Evolutionary conservation across 1,140 invertebrate species (phyloP), one percentile per base, ranked within the genome.

Genomic region (Drosophila busckii): DNA sequence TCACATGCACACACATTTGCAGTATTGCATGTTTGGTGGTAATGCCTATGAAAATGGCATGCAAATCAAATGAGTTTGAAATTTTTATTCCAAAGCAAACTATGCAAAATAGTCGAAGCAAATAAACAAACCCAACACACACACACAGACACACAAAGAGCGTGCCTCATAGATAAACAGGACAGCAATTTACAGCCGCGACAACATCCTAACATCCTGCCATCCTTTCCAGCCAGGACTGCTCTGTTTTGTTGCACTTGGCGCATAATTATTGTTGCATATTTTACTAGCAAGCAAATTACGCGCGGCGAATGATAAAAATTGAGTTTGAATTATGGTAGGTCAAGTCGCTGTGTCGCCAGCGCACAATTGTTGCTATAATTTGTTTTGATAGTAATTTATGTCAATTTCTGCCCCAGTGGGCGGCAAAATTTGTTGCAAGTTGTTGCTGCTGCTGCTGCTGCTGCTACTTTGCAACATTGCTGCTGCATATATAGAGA

Each of bases 211-310:
- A 5, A 10, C 2, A 26, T 23, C 35, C 9, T 46, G 12, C 40
- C 10, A 37, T 23, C 35, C 9, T 46, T 7, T 34, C 10, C 28
- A 34, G 16, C 37, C 9, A 25, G 23, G 17, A 71, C 19, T 53
- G 34, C 17, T 40, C 41, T 59, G 19, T 53, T 68, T 71, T 52
- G 50, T 54, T 80, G 75, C 64, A 80, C 69, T 82, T 80, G 73
- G 75, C 69, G 75, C 73, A 80, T 80, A 80, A 80, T 82, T 80
- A 80, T 80, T 80, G 82, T 69, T 82, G 75, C 73, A 80, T 82
- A 80, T 82, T 82, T 82, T 56, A 73, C 58, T 15, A 75, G 26
- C 38, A 13, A 46, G 45, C 75, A 63, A 63, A 73, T 80, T 80
- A 48, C 68, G 54, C 71, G 48, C 59, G 48, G 13, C 25, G 37